These are phyloP conservation scores for Stenoptilia bipunctidactyla DNA, from an alignment of 2,888 invertebrate genomes.

Conservation along the genomic window DNA sequence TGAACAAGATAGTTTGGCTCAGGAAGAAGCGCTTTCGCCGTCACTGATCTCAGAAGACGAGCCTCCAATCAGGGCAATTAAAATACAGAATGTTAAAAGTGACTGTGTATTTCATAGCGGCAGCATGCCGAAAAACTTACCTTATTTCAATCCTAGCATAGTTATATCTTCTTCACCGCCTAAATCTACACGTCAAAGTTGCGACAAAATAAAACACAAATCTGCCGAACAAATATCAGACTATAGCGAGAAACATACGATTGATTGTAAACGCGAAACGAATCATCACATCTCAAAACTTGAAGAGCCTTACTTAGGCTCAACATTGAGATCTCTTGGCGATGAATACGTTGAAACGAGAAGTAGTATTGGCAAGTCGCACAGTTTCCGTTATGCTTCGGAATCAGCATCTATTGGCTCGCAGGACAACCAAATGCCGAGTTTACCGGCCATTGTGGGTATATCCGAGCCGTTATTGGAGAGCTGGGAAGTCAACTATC, in stretches of 20 bases:
- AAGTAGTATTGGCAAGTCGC: constrained; percentile 77
- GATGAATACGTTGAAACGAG: constrained; percentile 57
- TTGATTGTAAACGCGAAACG: constrained; percentile 40
- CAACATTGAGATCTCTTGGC: constrained; percentile 49
- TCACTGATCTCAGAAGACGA: constrained; percentile 46
- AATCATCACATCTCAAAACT: constrained; percentile 27
- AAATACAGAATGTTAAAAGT: constrained; percentile 40
- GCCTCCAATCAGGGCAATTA: constrained; percentile 40
- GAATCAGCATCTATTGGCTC: constrained; percentile 60
- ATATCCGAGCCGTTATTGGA: constrained; percentile 62
- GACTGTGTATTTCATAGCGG: constrained; percentile 52
- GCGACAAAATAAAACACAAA: constrained; percentile 45
- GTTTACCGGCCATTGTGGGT: constrained; percentile 62
- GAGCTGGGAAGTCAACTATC: constrained; percentile 66
- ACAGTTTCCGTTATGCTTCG: constrained; percentile 76
- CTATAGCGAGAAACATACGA: constrained; percentile 35
- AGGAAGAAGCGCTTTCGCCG: constrained; percentile 36
- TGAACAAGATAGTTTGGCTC: constrained; percentile 35
- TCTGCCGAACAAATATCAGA: constrained; percentile 49
- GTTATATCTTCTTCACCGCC: constrained; percentile 50
- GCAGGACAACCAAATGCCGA: constrained; percentile 64
- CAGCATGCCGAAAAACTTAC: constrained; percentile 58
- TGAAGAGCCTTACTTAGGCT: constrained; percentile 46
- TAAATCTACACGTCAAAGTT: constrained; percentile 47
- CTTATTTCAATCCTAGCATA: constrained; percentile 48